Evolutionary conservation across 2,888 invertebrate species (phyloP).

Genomic region (Agriopis leucophaearia): DNA sequence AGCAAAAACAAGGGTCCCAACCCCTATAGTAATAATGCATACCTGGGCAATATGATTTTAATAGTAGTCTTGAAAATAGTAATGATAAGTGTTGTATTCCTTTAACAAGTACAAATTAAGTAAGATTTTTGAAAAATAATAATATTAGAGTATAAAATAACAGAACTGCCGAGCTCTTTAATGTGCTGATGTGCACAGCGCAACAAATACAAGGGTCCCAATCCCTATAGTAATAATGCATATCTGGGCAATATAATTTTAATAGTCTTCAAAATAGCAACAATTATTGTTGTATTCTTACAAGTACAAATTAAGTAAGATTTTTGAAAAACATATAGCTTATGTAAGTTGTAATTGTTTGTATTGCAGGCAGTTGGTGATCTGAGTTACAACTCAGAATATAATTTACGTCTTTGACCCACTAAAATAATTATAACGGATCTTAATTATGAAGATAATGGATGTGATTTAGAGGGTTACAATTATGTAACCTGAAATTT

Average conservation of each 20-base stretch:
- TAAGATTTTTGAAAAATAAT: no score
- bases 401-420: conserved; percentile 65
- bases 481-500: conserved; percentile 30
- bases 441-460: conserved; percentile 65
- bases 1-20: no score
- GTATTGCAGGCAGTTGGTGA: conserved; percentile 86
- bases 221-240: neutral
- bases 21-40: neutral
- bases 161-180: no score
- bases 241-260: neutral
- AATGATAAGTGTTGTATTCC: no score
- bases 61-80: no score
- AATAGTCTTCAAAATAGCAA: neutral
- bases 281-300: conserved; percentile 2
- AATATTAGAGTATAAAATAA: no score
- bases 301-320: conserved; percentile 19
- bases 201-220: no score
- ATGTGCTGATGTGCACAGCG: no score
- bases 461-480: conserved; percentile 42
- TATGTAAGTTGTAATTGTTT: conserved; percentile 71
- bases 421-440: conserved; percentile 68
- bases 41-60: no score
- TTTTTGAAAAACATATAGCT: conserved; percentile 5
- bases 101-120: no score
- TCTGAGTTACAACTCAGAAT: conserved; percentile 71